phyloP scores from a whole-genome alignment of 1,140 invertebrate genomes.

The Oryzaephilus surinamensis region DNA sequence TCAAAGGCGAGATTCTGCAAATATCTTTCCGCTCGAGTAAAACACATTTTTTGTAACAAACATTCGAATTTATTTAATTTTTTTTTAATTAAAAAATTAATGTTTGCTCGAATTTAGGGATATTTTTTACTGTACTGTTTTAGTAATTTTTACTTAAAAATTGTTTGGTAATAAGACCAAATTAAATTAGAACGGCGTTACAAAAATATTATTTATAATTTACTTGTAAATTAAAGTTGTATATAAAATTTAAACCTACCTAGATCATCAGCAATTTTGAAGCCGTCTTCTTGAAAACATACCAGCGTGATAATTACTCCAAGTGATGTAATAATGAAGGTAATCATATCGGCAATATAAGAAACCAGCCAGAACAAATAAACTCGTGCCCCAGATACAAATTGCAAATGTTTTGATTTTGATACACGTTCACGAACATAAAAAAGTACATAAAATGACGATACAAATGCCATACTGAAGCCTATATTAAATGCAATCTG shows the following conservation, averaged over 20 bases:
- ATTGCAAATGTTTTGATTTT: slow-evolving; percentile 55
- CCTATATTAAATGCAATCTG: slow-evolving; percentile 52
- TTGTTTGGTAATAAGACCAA: too few species aligned
- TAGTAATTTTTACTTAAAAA: too few species aligned
- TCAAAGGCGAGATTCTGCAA: too few species aligned
- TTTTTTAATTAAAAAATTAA: too few species aligned
- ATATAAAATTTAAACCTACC: slow-evolving; percentile 31
- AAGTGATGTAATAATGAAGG: slow-evolving; percentile 45
- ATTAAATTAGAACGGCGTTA: not conserved
- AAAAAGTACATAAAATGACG: slow-evolving; percentile 64
- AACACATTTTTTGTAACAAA: too few species aligned
- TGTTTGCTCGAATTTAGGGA: too few species aligned
- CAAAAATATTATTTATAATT: not conserved
- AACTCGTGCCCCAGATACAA: slow-evolving; percentile 64
- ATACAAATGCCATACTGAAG: slow-evolving; percentile 60
- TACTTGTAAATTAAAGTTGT: not conserved
- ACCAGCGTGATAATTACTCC: slow-evolving; percentile 43
- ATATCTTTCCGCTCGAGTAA: too few species aligned
- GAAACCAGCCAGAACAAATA: slow-evolving; percentile 59
- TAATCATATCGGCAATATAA: slow-evolving; percentile 62
- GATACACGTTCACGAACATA: slow-evolving; percentile 47
- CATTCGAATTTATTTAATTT: too few species aligned
- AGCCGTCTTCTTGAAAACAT: slow-evolving; percentile 47
- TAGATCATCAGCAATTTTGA: slow-evolving; percentile 39
- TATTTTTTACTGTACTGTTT: too few species aligned